phyloP scores from a whole-genome alignment of 1,140 invertebrate genomes.

The Coptotermes formosanus region DNA sequence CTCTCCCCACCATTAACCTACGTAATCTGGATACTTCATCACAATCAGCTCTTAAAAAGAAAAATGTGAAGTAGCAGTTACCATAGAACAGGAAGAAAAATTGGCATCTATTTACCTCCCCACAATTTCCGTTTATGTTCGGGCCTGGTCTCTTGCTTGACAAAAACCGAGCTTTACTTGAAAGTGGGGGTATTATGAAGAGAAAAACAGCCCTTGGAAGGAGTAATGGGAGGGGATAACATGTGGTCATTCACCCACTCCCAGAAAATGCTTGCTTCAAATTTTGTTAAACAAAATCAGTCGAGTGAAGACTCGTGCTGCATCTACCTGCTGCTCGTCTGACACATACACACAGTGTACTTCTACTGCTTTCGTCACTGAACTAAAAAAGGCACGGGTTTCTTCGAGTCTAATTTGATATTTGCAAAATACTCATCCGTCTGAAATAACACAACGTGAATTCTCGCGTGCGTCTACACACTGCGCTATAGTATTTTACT shows the following conservation, averaged over 20 bases:
- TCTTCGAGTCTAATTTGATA: no score
- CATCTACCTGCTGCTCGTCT: not conserved
- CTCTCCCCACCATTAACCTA: not conserved
- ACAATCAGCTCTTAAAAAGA: not conserved
- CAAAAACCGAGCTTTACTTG: not conserved
- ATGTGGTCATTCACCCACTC: not conserved
- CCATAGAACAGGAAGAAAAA: not conserved
- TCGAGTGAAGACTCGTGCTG: no score
- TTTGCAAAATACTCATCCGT: no score
- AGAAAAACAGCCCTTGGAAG: not conserved
- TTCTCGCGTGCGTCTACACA: no score
- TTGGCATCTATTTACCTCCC: not conserved
- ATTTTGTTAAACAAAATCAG: not conserved
- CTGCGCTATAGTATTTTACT: no score
- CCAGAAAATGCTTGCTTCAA: not conserved
- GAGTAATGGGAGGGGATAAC: not conserved
- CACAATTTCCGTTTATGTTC: not conserved
- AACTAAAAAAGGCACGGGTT: no score
- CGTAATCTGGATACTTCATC: not conserved
- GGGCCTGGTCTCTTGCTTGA: not conserved
- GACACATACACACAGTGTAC: not conserved
- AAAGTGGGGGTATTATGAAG: constrained; percentile 2
- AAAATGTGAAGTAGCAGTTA: no score
- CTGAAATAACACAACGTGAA: no score
- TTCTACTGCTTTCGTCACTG: no score